Base-by-base conservation (phyloP, 2,113 vertebrate species). In the Mustela lutreola region DNA sequence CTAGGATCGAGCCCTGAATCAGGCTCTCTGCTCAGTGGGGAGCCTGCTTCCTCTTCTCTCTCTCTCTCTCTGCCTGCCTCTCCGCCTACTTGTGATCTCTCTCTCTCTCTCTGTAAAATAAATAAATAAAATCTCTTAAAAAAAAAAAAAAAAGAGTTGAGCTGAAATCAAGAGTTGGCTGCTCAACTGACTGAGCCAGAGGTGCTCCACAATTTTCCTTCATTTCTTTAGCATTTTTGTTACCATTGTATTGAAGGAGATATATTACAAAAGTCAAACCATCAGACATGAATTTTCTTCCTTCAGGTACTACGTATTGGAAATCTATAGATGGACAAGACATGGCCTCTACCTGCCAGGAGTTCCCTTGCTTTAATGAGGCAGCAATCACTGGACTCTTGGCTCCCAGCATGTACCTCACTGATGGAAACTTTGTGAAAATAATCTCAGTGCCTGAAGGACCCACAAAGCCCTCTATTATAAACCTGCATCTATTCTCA, bases 291-390 rank as follows among this genome's bases (percentile, higher is more conserved):
- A 28, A 75, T 60, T 96, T 76, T 70, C 26, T 87, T 16, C 31
- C 26, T 67, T 62, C 36, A 33, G n/a, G n/a, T 22, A 16, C 16
- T 5, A 79, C 65, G 16, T 83, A 65, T 14, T 60, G 11, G 50
- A 79, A 91, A 83, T 84, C 14, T 1, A 19, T 0, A 88, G 53
- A 93, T 5, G 1, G 1, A 5, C 6, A 22, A 79, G 22, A 42
- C 48, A 31, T 11, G 21, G 15, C 42, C 87, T 21, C 73, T 48
- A 82, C 26, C 26, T 7, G 4, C 48, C 42, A 60, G n/a, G 2
- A 4, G 11, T 2, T 48, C 26, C 1, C 12, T 65, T 22, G 5
- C 11, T 22, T 2, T 7, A 42, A 11, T 1, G 26, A 1, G 0
- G 3, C 6, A 4, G 36, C 2, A 39, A 62, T 36, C 28, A 19